A percentile compares a stretch with the other conserved stretches of the same genome.
Conservation (phyloP, 2,113 vertebrate genomes). For the Pogonocichla stellata region DNA sequence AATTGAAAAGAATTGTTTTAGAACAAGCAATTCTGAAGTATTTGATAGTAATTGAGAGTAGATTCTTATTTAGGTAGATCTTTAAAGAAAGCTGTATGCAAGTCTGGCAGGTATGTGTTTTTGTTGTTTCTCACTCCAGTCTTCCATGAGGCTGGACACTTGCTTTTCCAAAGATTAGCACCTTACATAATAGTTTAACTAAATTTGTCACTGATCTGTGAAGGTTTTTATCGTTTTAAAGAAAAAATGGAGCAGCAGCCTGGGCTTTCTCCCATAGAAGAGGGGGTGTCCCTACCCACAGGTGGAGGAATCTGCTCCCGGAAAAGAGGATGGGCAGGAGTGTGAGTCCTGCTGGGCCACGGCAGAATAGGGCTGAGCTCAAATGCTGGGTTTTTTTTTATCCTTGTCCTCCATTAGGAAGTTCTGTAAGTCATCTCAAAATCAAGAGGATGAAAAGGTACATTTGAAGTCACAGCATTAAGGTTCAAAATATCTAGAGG, state of each 20-base stretch:
- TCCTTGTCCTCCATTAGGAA: neutral
- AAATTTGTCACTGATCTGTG: neutral
- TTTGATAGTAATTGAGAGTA: neutral
- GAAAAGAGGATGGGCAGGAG: neutral
- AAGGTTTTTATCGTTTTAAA: neutral
- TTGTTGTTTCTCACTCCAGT: neutral
- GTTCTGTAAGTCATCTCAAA: neutral
- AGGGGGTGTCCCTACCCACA: neutral
- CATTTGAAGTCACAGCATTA: neutral
- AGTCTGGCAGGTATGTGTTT: neutral
- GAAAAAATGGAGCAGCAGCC: neutral
- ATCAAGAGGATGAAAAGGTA: neutral
- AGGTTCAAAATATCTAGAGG: neutral
- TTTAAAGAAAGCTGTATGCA: neutral
- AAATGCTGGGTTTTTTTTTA: neutral
- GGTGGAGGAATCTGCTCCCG: accelerated
- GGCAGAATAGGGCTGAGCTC: neutral
- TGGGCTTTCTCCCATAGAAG: neutral
- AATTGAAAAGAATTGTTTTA: neutral
- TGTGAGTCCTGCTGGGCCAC: accelerated
- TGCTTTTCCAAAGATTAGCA: neutral
- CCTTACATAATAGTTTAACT: neutral
- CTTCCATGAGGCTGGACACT: neutral
- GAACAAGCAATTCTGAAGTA: neutral
- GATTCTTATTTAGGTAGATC: neutral